Conservation (phyloP, 2,113 vertebrate genomes). For the Chunga burmeisteri region DNA sequence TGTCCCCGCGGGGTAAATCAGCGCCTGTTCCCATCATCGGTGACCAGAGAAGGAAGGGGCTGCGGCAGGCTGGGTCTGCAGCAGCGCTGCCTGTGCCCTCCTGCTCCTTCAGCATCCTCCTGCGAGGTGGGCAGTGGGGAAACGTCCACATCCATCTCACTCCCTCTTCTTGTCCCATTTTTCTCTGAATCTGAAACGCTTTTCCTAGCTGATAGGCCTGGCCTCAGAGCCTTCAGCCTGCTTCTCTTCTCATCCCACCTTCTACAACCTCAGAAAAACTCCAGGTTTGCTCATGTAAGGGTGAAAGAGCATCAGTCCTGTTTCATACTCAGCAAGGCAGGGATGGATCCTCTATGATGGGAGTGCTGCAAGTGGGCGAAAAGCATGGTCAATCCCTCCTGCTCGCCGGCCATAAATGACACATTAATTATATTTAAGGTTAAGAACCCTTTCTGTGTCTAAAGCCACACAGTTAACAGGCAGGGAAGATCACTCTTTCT, state of each 20-base stretch:
- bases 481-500: neutral
- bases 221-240: neutral
- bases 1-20: neutral
- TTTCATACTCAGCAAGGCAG: neutral
- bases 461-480: neutral
- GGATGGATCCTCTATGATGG: neutral
- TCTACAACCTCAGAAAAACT: neutral
- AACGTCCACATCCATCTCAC: neutral
- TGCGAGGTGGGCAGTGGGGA: neutral
- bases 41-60: neutral
- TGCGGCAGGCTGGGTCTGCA: neutral
- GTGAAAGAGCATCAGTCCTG: neutral
- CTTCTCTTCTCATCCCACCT: neutral
- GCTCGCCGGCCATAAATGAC: neutral
- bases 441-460: neutral
- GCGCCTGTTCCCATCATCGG: neutral
- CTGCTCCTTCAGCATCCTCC: neutral
- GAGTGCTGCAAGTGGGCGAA: neutral
- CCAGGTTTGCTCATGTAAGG: fast-evolving
- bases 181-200: neutral
- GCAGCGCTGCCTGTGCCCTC: fast-evolving
- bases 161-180: neutral
- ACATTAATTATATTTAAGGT: neutral
- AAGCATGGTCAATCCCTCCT: neutral
- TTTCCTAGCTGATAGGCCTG: neutral